Conservation (phyloP, 2,888 invertebrate species). For the Drosophila formosana region DNA sequence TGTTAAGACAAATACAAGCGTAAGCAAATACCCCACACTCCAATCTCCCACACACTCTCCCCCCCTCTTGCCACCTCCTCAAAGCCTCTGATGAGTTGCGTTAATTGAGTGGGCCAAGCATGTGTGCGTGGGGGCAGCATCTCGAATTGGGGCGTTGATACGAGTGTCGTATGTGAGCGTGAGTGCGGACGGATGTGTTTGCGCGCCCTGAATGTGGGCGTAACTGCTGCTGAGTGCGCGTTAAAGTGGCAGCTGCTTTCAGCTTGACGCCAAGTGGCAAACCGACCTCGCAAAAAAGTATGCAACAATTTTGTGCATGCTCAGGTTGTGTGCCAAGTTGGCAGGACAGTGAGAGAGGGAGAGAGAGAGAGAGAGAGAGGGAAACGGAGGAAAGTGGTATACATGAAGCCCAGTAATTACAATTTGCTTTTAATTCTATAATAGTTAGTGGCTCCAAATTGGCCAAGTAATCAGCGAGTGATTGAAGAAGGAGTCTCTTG, state of each 20-base stretch:
- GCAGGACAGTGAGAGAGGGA: background rate
- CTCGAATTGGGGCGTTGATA: background rate
- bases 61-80: background rate
- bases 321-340: constrained; percentile 2
- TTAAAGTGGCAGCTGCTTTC: constrained; percentile 68
- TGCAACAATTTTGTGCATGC: constrained; percentile 70
- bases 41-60: too few species aligned
- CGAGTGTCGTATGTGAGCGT: constrained; percentile 31
- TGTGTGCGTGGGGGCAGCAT: constrained; percentile 10
- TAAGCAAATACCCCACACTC: constrained; percentile 36
- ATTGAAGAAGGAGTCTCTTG: constrained; percentile 14
- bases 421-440: constrained; percentile 58
- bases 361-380: background rate
- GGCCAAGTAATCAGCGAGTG: constrained; percentile 26
- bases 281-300: constrained; percentile 47
- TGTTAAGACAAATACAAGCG: constrained; percentile 73
- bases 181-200: background rate
- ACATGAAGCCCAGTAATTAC: constrained; percentile 49
- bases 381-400: background rate
- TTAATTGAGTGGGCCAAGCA: constrained; percentile 76
- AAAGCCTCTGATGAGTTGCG: constrained; percentile 63
- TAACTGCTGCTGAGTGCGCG: constrained; percentile 36
- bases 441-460: constrained; percentile 24
- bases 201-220: constrained; percentile 30
- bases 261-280: constrained; percentile 47